These are phyloP conservation scores for Ormyrus rosae DNA, from an alignment of 2,888 invertebrate genomes.

Conservation along the genomic window DNA sequence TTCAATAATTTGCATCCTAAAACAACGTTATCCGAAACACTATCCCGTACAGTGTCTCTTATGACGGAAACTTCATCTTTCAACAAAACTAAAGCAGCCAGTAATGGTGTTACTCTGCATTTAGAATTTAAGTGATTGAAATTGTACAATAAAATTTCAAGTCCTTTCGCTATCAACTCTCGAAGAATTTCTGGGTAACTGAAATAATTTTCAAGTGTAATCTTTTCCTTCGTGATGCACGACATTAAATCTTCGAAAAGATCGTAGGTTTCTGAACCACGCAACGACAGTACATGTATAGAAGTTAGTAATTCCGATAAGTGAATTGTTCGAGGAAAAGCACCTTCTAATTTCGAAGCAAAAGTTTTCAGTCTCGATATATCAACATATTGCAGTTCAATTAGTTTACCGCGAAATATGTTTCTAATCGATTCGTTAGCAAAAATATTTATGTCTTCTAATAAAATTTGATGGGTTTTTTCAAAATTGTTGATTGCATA, in stretches of 20 bases:
- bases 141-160: conserved; percentile 58
- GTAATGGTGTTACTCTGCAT: conserved; percentile 73
- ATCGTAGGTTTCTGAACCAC: conserved; percentile 30
- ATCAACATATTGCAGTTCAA: conserved; percentile 33
- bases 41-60: conserved; percentile 73
- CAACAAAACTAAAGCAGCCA: conserved; percentile 76
- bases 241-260: conserved; percentile 39
- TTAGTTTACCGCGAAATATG: conserved; percentile 20
- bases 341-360: conserved; percentile 20
- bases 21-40: conserved; percentile 38
- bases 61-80: conserved; percentile 79
- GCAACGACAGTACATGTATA: conserved; percentile 30
- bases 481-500: conserved; percentile 34
- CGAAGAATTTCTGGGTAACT: conserved; percentile 61
- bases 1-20: conserved; percentile 30
- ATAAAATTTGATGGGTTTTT: not conserved
- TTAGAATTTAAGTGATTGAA: conserved; percentile 55
- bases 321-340: conserved; percentile 6
- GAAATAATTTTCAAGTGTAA: conserved; percentile 49
- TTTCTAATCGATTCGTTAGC: conserved; percentile 37
- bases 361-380: conserved; percentile 43
- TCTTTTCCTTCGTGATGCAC: conserved; percentile 24
- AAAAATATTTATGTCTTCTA: conserved; percentile 41
- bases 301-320: conserved; percentile 42
- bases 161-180: conserved; percentile 61